Base-by-base conservation (phyloP, 2,888 invertebrate species). In the Amorpha juglandis region DNA sequence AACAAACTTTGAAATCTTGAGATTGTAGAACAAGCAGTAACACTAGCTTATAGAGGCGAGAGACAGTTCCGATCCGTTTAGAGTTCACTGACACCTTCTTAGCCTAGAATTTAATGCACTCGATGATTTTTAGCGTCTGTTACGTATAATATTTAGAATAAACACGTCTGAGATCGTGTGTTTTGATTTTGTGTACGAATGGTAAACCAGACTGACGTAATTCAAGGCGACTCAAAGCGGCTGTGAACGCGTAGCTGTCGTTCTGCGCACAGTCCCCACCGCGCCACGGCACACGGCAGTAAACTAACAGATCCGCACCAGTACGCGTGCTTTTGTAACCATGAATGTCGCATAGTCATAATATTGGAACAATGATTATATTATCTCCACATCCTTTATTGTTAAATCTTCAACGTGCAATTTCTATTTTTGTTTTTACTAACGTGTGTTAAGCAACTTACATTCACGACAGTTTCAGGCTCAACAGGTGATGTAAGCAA, bases 171-270 rank as follows among this genome's bases (percentile, higher is more conserved):
- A 69, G 69, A 70, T 68, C 71, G 77, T 81, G 81, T 87, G 84
- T 87, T 88, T 84, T 84, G 82, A 73, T 81, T 77, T 73, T 71
- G 70, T 75, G 72, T 74, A 70, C 79, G 67, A 71, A 75, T 73
- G 72, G 69, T 73, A 74, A 75, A 72, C 78, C 77, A 77, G 74
- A 81, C 81, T 92, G 91, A 92, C 92, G 91, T 90, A 88, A 90
- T 83, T 78, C 77, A 75, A 80, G 78, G 77, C 70, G 63, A 72
- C 77, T 82, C 80, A 79, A 80, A 80, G 80, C 79, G 75, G 74
- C 67, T 72, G 71, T 73, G 68, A 69, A 71, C 74, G 70, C n/a
- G 67, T 73, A 68, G 66, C 69, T 69, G 71, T 74, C 70, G 73
- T 73, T 71, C 74, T 76, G 75, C 75, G 78, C 80, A 69, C 81